Conservation (phyloP, 2,797 vertebrate species). For the Botia almorhae region DNA sequence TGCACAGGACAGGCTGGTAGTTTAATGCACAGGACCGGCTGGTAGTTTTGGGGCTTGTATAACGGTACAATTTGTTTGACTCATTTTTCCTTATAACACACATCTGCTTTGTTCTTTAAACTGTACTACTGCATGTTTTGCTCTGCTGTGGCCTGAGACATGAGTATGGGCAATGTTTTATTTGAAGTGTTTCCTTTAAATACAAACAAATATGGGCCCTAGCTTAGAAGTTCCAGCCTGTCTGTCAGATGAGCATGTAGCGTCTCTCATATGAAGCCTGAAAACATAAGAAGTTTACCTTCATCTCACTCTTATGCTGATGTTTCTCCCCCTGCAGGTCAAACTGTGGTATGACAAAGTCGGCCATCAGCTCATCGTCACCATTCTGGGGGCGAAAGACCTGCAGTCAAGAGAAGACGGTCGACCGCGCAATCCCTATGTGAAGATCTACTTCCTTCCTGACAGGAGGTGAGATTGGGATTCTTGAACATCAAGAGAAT, state of each 20-base stretch:
- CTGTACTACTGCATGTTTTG: constrained; percentile 72
- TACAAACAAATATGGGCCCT: constrained; percentile 75
- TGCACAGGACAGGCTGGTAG: too few species aligned
- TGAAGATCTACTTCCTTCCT: constrained; percentile 79
- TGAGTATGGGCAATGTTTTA: too few species aligned
- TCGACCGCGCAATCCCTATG: constrained; percentile 96
- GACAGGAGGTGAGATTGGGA: constrained; percentile 89
- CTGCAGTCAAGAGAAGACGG: constrained; percentile 96
- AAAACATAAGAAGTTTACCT: neutral
- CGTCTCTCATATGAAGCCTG: too few species aligned
- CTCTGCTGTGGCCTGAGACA: neutral
- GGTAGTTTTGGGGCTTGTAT: constrained; percentile 28
- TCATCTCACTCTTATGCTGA: constrained; percentile 1
- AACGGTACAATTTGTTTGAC: constrained; percentile 74
- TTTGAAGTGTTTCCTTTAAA: constrained; percentile 31
- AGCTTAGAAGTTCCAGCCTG: constrained; percentile 72
- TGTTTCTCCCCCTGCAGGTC: constrained; percentile 85
- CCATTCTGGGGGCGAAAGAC: constrained; percentile 98
- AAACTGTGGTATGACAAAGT: constrained; percentile 99
- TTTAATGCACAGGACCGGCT: constrained; percentile 18
- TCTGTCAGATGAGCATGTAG: too few species aligned
- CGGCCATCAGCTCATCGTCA: constrained; percentile 98
- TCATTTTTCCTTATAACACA: constrained; percentile 54
- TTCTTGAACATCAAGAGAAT: too few species aligned
- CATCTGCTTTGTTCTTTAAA: constrained; percentile 56